Evolutionary conservation across 1,140 invertebrate genomes (phyloP), one percentile per base, ranked within the genome.

Genomic region (Euura saliciscinereae): DNA sequence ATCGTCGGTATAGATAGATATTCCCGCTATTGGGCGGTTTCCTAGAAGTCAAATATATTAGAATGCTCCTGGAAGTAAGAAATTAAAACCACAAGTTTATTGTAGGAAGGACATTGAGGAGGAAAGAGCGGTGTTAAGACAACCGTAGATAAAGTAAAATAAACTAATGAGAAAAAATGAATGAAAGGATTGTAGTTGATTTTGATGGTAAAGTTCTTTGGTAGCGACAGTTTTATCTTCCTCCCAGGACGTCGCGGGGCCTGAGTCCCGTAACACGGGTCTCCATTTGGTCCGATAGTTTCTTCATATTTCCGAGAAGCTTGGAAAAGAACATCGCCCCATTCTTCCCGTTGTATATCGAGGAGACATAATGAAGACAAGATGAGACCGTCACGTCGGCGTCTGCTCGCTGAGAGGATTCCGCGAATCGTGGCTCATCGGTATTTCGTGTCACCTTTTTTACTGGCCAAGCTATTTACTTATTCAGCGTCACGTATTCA

Each of bases 311-410:
- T 80, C 77, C 72, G 13, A 76, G 77, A 78, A 78, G 68, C 42
- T 73, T 73, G 65, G 74, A 71, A 74, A 75, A 44, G 45, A 69
- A 45, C 44, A 64, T 66, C 65, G 76, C 65, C 70, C 65, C 65
- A 74, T 43, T 70, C 43, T 70, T 51, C 51, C 71, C 66, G 66
- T 42, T 67, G 66, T 11, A 67, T 42, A 67, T 67, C 66, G 72
- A 72, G 44, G 66, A 46, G 68, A 73, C 69, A 71, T 69, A 68
- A 76, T 74, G 71, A 78, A 77, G 75, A 74, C 64, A 75, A 73
- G 70, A 75, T 45, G 69, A 74, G 72, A 72, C 67, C 71, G 70
- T 74, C 74, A 75, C 73, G 68, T 65, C 59, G 69, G 70, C 65
- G 45, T 71, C 72, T 44, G 51, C 69, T 45, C 44, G 65, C 65